phyloP scores from a whole-genome alignment of 2,888 invertebrate species.

The Ametastegia equiseti region DNA sequence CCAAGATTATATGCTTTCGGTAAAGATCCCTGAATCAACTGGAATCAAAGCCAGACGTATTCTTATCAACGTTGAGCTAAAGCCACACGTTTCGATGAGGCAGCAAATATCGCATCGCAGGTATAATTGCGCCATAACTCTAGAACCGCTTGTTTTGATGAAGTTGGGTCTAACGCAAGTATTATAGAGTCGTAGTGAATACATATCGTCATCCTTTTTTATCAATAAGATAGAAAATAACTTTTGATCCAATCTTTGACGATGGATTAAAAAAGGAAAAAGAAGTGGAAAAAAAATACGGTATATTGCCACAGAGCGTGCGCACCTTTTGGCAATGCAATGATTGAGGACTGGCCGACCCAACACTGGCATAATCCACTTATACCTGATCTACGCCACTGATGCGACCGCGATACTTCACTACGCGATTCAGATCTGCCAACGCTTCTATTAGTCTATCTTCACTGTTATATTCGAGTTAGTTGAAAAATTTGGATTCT shows the following conservation, averaged over 20 bases:
- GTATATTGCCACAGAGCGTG: not conserved
- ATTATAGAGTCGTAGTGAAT: not conserved
- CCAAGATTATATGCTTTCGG: not conserved
- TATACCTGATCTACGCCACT: not conserved
- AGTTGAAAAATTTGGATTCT: too few relatives aligned
- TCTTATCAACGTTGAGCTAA: not conserved
- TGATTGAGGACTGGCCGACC: constrained; percentile 31
- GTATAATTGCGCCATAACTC: constrained; percentile 25
- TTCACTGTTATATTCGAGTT: not conserved
- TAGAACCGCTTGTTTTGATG: constrained; percentile 10
- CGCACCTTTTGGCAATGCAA: not conserved
- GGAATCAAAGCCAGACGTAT: not conserved
- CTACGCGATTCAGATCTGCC: not conserved
- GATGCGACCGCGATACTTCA: constrained; percentile 2
- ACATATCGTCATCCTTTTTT: not conserved
- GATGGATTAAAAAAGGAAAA: not conserved
- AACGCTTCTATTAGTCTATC: too few relatives aligned
- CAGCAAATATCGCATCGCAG: not conserved
- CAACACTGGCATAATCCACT: constrained; percentile 39
- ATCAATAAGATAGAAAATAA: not conserved
- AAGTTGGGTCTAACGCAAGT: not conserved
- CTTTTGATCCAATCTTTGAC: not conserved
- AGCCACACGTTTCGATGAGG: not conserved
- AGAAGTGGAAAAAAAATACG: too few relatives aligned
- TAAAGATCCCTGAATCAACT: not conserved